A percentile compares a stretch with the other conserved stretches of the same genome.
Conservation (phyloP, 1,140 invertebrate species). For the Mamestra configurata region DNA sequence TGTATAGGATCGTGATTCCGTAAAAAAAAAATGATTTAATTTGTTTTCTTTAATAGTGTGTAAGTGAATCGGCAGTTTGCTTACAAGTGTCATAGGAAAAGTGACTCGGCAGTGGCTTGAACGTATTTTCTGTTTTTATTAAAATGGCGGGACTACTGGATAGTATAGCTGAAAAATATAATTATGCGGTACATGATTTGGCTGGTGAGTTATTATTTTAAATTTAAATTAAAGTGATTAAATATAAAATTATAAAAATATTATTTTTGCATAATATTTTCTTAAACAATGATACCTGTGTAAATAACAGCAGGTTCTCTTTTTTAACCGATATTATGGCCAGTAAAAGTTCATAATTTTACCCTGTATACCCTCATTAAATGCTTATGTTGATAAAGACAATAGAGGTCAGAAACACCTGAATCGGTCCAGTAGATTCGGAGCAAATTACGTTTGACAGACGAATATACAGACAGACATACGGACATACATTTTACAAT, state of each 20-base stretch:
- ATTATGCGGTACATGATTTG: conserved; percentile 29
- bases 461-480: too few relatives aligned
- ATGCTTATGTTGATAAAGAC: too few relatives aligned
- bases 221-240: not conserved
- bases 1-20: not conserved
- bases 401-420: too few relatives aligned
- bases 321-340: too few relatives aligned
- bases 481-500: too few relatives aligned
- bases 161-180: conserved; percentile 33
- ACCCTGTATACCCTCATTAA: too few relatives aligned
- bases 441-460: too few relatives aligned
- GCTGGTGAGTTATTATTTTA: conserved; percentile 55
- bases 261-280: not conserved
- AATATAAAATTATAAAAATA: not conserved
- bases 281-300: too few relatives aligned
- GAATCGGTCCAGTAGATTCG: too few relatives aligned
- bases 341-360: too few relatives aligned
- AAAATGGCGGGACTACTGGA: conserved; percentile 20
- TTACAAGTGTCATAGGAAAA: not conserved
- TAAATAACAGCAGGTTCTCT: too few relatives aligned
- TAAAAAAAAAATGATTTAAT: conserved; percentile 3
- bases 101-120: not conserved
- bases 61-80: not conserved
- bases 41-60: conserved; percentile 1
- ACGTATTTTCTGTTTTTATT: not conserved